Evolutionary conservation across 2,113 vertebrate genomes (phyloP).

Genomic region (Ctenodactylus gundi): DNA sequence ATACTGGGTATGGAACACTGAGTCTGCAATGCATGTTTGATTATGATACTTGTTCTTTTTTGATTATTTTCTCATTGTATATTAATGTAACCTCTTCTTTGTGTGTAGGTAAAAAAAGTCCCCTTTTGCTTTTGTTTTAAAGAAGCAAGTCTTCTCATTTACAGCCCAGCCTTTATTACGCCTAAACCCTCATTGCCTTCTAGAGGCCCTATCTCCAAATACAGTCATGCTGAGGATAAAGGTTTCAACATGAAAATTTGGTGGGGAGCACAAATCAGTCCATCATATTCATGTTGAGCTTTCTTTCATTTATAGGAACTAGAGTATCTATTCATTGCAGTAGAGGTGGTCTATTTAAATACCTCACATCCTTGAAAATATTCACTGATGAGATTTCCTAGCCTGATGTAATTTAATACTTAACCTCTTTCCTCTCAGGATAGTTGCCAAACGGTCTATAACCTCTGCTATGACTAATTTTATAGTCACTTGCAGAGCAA

Average conservation of each 20-base stretch:
- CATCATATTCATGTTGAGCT: background rate
- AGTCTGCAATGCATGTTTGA: too few species aligned
- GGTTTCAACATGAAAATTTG: background rate
- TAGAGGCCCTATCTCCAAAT: background rate
- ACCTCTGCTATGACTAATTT: conserved; percentile 37
- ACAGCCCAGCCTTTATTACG: background rate
- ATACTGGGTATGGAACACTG: too few species aligned
- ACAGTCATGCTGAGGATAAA: background rate
- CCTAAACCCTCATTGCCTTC: background rate
- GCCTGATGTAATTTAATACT: background rate
- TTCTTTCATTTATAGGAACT: background rate
- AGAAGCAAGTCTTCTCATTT: background rate
- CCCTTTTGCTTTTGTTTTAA: background rate
- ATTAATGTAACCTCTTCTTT: background rate
- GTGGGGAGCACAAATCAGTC: background rate
- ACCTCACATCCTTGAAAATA: conserved; percentile 17
- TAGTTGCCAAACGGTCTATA: conserved; percentile 26
- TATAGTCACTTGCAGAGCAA: conserved; percentile 37
- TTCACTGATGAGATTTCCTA: conserved; percentile 8
- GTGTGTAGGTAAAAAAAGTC: rapidly evolving
- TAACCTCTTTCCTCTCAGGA: conserved; percentile 27
- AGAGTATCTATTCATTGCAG: background rate
- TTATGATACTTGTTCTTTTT: background rate
- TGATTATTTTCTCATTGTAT: too few species aligned
- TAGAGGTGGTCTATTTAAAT: background rate